These are phyloP conservation scores for Pomatostomus ruficeps DNA, from an alignment of 2,113 vertebrate genomes.

Conservation along the genomic window DNA sequence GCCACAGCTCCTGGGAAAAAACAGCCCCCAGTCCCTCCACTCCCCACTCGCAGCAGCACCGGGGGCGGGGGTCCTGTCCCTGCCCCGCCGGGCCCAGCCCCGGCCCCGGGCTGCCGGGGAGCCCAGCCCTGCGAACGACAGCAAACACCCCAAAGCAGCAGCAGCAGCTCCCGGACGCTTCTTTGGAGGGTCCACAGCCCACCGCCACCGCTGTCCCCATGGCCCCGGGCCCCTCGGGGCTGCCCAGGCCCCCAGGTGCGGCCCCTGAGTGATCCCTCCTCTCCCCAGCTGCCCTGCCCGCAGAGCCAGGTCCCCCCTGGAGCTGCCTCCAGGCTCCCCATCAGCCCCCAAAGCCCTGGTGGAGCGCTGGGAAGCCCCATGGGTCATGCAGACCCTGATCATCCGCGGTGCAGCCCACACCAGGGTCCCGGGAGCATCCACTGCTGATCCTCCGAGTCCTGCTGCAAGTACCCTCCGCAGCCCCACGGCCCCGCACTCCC, in stretches of 20 bases:
- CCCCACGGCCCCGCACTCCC: background rate
- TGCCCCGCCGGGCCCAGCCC: background rate
- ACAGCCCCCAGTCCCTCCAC: background rate
- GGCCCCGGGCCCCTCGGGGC: background rate
- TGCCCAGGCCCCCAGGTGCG: background rate
- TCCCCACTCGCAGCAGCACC: background rate
- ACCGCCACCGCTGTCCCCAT: background rate
- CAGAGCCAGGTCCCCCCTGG: fast-evolving
- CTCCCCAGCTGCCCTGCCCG: background rate
- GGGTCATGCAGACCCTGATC: background rate
- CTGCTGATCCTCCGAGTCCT: fast-evolving
- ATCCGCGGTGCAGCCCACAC: background rate
- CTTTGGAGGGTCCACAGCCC: background rate
- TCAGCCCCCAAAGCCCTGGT: background rate
- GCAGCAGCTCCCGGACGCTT: background rate
- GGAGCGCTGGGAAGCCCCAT: fast-evolving
- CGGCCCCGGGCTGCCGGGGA: background rate
- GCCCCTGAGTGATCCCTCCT: fast-evolving
- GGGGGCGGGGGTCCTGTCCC: background rate
- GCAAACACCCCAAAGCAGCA: background rate
- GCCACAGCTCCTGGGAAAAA: background rate
- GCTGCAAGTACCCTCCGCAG: fast-evolving
- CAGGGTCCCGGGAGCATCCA: background rate
- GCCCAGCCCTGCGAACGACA: background rate
- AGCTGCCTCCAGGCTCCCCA: background rate